Evolutionary conservation across 2,888 invertebrate genomes (phyloP), one percentile per base, ranked within the genome.

Genomic region (Ferrisia virgata): DNA sequence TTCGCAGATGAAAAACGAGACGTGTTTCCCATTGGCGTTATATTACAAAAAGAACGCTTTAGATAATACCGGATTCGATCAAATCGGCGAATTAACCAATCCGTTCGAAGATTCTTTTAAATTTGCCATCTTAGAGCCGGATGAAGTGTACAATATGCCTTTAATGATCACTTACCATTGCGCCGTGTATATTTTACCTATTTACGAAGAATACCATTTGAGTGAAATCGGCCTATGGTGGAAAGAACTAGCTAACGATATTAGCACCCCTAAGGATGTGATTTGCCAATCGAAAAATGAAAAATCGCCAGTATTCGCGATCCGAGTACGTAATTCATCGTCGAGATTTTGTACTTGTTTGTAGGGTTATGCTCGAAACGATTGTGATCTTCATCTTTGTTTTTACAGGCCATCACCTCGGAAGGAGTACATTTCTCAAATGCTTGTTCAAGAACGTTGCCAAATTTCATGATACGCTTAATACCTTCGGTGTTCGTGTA

Each of bases 91-190:
- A 79, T 90, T 93, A 9, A 92, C 92, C 13, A 94, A 94, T 88
- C 94, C 94, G 0, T 94, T 94, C 87, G 93, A 93, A 86, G 93
- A 94, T 85, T 93, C 93, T 85, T 92, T 93, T 90, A 90, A 93
- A 82, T 90, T 95, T 80, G 91, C 92, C 0, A 92, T 94, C 31
- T 89, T 96, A 25, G 93, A 93, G 84, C 93, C 95, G 0, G 92
- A 93, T 86, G 93, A 94, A 87, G 91, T 91, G 0, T 95, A 92
- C 88, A 92, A 93, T 86, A 92, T 95, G 33, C 95, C 96, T 0
- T 89, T 95, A 64, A 92, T 92, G 87, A 92, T 95, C 81, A 95
- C 95, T 1, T 95, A 95, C 87, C 94, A 95, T 87, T 94, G 94
- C 89, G 92, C 93, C 86, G 89, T 96, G 84, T 93, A 92, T 88